These are phyloP conservation scores for Mactromeris polynyma DNA, from an alignment of 2,888 invertebrate species.

Conservation along the genomic window DNA sequence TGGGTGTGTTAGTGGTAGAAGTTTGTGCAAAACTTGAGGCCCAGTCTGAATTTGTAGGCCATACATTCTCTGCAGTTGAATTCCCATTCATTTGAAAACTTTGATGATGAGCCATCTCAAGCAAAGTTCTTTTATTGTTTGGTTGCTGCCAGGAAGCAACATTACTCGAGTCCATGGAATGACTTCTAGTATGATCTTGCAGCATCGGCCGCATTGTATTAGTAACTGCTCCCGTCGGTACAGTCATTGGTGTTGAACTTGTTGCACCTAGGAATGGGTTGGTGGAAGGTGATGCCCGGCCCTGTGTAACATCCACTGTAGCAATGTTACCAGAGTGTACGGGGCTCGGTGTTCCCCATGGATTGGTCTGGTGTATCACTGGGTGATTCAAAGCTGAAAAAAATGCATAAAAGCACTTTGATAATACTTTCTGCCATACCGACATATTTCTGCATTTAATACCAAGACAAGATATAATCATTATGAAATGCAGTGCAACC, in stretches of 20 bases:
- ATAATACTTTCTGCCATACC: too few species aligned
- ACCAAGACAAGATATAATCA: too few species aligned
- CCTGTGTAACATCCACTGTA: constrained; percentile 32
- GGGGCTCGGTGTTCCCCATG: constrained; percentile 73
- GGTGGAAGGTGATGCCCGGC: constrained; percentile 70
- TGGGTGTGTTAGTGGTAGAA: constrained; percentile 31
- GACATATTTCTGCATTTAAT: too few species aligned
- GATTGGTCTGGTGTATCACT: constrained; percentile 80
- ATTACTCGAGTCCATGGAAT: constrained; percentile 85
- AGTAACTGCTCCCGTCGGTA: constrained; percentile 35
- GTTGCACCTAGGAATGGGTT: constrained; percentile 73
- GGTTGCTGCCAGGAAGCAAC: constrained; percentile 72
- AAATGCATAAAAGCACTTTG: too few species aligned
- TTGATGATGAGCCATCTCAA: constrained; percentile 86
- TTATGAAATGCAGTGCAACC: too few species aligned
- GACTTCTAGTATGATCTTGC: constrained; percentile 82
- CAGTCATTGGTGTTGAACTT: constrained; percentile 38
- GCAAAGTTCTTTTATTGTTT: constrained; percentile 79
- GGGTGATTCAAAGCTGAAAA: constrained; percentile 61
- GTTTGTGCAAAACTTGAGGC: constrained; percentile 64
- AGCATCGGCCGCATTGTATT: constrained; percentile 56
- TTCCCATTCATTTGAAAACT: constrained; percentile 80
- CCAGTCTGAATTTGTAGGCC: constrained; percentile 58
- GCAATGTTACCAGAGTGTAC: constrained; percentile 31
- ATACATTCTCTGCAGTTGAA: constrained; percentile 51